Conservation (phyloP, 2,797 vertebrate genomes). For the Vireo griseus region DNA sequence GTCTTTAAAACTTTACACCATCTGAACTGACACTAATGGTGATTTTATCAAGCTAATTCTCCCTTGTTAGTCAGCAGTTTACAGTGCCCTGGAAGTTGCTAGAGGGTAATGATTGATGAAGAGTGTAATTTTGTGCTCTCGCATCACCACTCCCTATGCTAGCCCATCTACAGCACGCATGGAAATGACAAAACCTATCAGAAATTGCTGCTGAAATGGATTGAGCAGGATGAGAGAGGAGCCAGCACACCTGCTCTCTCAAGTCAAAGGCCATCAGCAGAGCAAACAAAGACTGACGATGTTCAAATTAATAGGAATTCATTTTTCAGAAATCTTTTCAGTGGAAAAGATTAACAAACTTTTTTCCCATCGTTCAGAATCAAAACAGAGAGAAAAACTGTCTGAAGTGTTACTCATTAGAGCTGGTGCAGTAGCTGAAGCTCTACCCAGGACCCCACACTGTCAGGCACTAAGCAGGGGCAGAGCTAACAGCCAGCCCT, state of each 20-base stretch:
- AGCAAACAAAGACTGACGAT: slow-evolving; percentile 52
- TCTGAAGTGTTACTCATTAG: background rate
- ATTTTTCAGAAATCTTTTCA: slow-evolving; percentile 29
- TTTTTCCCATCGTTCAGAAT: background rate
- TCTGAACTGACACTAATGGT: slow-evolving; percentile 65
- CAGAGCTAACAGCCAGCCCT: background rate
- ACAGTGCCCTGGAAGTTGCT: slow-evolving; percentile 52
- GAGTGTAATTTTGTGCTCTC: slow-evolving; percentile 54
- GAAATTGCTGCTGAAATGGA: slow-evolving; percentile 58
- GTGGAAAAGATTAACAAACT: background rate
- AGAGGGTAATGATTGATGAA: slow-evolving; percentile 66
- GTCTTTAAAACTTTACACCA: slow-evolving; percentile 45
- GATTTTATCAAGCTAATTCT: slow-evolving; percentile 72
- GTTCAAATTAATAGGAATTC: slow-evolving; percentile 59
- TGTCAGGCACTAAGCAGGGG: background rate
- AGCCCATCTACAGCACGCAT: background rate
- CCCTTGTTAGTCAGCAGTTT: slow-evolving; percentile 67
- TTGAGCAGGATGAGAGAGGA: slow-evolving; percentile 42
- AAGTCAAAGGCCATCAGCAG: slow-evolving; percentile 66
- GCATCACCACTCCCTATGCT: slow-evolving; percentile 54
- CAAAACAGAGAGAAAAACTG: background rate
- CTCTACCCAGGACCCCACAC: background rate
- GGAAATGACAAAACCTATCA: slow-evolving; percentile 57
- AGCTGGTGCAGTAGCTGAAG: background rate
- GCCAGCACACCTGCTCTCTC: slow-evolving; percentile 58